Evolutionary conservation across 2,888 invertebrate genomes (phyloP), one percentile per base, ranked within the genome.

Genomic region (Drosophila buzzatii): DNA sequence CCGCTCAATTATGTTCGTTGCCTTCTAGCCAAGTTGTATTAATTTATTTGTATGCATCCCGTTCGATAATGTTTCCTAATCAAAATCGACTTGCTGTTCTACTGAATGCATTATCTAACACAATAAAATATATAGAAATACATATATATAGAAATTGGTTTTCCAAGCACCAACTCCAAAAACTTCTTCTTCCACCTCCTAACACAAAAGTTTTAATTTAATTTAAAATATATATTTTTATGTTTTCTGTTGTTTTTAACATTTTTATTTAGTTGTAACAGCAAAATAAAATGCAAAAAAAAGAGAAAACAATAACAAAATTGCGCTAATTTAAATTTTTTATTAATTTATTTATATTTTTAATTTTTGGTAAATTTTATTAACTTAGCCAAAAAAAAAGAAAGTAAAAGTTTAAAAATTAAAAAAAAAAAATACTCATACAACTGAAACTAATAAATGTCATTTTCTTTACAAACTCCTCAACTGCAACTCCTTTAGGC

Each of bases 401-500:
- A 53, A 44, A 9, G 18, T 23, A 23, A 23, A 3, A 23, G 2
- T 4, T 23, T 4, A 23, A 18, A 23, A 9, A 8, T 45, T 42
- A 10, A 14, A 33, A 18, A 47, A 9, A 33, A 23, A 8, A 31
- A n/a, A 49, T 18, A 9, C 39, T 51, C 45, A 14, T 47, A 60
- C 62, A 70, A 70, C 7, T 33, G 8, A 49, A 82, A 82, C 85
- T 89, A 86, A 89, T 42, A 60, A 60, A 56, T 18, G 35, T 3
- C 2, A 7, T 58, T 77, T 27, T 73, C 57, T 63, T 37, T 27
- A 6, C 53, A 69, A 51, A 37, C 23, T 33, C 33, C 56, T 6
- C 59, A 44, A 57, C 42, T 47, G 55, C 42, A 33, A 41, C 12
- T 60, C 41, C 56, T 75, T 85, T 94, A 97, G 97, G 94, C 95